These are phyloP conservation scores for roundworm (Caenorhabditis elegans) DNA, from an alignment of 1,140 invertebrate species.

Conservation along the genomic window DNA sequence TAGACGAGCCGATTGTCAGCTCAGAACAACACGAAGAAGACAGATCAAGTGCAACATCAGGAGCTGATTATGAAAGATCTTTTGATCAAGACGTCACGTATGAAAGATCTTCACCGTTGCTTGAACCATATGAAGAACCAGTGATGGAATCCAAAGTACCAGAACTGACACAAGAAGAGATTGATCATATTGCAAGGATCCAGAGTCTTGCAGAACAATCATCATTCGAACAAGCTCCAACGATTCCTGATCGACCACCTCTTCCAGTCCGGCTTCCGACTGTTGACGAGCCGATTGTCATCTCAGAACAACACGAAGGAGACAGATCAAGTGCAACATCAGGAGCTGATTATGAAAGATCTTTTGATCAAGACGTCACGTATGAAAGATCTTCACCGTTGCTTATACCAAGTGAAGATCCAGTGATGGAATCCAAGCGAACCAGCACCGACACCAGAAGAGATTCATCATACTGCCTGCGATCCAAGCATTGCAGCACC, in stretches of 20 bases:
- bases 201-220: not conserved
- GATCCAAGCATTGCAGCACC: too few relatives aligned
- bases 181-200: slow-evolving; percentile 23
- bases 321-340: slow-evolving; percentile 33
- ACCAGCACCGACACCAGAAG: too few relatives aligned
- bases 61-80: slow-evolving; percentile 36
- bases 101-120: slow-evolving; percentile 32
- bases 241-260: not conserved
- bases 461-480: too few relatives aligned
- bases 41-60: slow-evolving; percentile 38
- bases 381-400: slow-evolving; percentile 14
- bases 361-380: not conserved
- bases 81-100: slow-evolving; percentile 16
- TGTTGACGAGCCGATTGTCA: not conserved
- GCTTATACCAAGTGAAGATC: not conserved
- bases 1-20: not conserved
- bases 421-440: too few relatives aligned
- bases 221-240: slow-evolving; percentile 8
- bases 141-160: not conserved
- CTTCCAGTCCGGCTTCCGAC: not conserved
- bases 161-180: slow-evolving; percentile 3
- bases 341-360: slow-evolving; percentile 20
- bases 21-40: not conserved
- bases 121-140: not conserved
- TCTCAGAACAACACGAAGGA: not conserved